Percentiles rank a stretch among this genome's conserved stretches.
Evolutionary conservation across 2,888 invertebrate genomes (phyloP).

Genomic region (Spodoptera picta): DNA sequence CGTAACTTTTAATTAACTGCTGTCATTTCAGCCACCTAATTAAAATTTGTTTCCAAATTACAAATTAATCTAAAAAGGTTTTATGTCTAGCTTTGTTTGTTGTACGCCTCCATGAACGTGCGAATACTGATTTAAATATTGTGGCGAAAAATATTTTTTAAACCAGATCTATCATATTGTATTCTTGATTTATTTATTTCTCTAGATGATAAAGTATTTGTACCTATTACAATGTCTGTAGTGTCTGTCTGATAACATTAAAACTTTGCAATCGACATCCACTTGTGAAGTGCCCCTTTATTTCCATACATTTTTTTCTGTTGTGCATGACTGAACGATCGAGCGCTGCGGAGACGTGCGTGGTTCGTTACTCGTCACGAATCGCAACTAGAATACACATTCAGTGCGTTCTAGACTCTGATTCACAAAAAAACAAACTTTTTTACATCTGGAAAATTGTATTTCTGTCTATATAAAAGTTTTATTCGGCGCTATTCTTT

Average conservation of each 20-base stretch:
- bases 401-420: conserved; percentile 44
- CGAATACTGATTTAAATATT: no score
- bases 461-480: not conserved
- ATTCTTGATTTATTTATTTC: not conserved
- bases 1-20: conserved; percentile 36
- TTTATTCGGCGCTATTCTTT: not conserved
- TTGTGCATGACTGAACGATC: conserved; percentile 38
- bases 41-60: conserved; percentile 25
- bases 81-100: not conserved
- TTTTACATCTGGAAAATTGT: conserved; percentile 21
- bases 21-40: conserved; percentile 16
- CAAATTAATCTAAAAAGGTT: conserved; percentile 5
- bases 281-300: conserved; percentile 16
- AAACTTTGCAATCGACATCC: conserved; percentile 9
- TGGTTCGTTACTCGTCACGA: conserved; percentile 76
- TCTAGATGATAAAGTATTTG: not conserved
- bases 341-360: conserved; percentile 52
- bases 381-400: conserved; percentile 62
- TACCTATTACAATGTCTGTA: not conserved
- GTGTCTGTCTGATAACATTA: not conserved
- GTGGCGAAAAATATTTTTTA: no score
- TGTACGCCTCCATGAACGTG: not conserved
- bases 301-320: conserved; percentile 38
- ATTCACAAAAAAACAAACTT: conserved; percentile 26
- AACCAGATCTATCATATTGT: no score